Evolutionary conservation across 2,113 vertebrate genomes (phyloP).

Genomic region (Capra hircus): DNA sequence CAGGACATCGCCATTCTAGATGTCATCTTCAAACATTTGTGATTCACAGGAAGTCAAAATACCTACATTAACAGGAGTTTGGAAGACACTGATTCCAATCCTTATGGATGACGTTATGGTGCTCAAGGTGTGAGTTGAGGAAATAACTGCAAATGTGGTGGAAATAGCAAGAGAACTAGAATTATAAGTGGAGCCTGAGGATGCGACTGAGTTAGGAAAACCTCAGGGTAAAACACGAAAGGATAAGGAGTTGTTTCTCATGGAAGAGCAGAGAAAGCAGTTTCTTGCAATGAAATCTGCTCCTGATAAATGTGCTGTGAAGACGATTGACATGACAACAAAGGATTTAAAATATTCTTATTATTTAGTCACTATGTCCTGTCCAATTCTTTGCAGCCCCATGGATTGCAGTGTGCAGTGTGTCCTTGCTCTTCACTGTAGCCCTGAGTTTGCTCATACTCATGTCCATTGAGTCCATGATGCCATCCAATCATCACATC

Average conservation of each 20-base stretch:
- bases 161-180: neutral
- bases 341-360: neutral
- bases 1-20: fast-evolving
- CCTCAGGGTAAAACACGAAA: neutral
- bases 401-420: neutral
- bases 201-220: neutral
- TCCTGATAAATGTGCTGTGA: neutral
- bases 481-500: neutral
- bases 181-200: neutral
- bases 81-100: neutral
- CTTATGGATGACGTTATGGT: neutral
- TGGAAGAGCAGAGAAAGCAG: neutral
- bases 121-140: neutral
- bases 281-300: neutral
- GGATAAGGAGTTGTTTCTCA: fast-evolving
- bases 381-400: neutral
- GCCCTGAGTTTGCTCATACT: neutral
- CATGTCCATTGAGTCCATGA: neutral
- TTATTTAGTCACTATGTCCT: neutral
- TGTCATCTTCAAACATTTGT: neutral
- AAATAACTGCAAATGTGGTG: neutral
- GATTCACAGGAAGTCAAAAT: neutral
- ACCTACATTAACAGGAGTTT: neutral
- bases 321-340: neutral
- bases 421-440: neutral